These are phyloP conservation scores for Ophraella communa DNA, from an alignment of 2,888 invertebrate genomes.

Conservation along the genomic window DNA sequence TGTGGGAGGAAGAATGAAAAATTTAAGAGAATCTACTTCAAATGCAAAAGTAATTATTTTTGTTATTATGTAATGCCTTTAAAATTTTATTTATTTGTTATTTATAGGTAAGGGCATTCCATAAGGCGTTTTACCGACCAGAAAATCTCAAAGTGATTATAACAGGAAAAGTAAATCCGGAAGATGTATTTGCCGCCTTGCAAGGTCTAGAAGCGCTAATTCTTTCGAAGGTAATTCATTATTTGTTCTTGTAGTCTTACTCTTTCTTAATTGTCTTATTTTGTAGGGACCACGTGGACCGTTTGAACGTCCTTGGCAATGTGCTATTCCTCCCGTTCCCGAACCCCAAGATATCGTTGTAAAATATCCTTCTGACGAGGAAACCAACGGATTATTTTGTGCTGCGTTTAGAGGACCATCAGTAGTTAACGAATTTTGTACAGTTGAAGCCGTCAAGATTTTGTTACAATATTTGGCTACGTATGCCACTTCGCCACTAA, in stretches of 20 bases:
- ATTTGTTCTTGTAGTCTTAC: background rate
- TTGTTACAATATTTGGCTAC: conserved; percentile 84
- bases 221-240: conserved; percentile 65
- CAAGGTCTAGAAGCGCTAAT: conserved; percentile 79
- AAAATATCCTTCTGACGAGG: conserved; percentile 83
- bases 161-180: conserved; percentile 79
- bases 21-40: conserved; percentile 79
- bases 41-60: conserved; percentile 84
- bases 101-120: conserved; percentile 75
- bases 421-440: conserved; percentile 64
- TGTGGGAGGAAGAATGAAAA: conserved; percentile 85
- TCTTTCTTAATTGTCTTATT: background rate
- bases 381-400: conserved; percentile 78
- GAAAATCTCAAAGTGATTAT: conserved; percentile 87
- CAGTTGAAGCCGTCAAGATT: conserved; percentile 71
- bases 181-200: conserved; percentile 77
- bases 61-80: too few relatives aligned
- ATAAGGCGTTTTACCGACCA: conserved; percentile 85
- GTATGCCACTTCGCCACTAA: conserved; percentile 84
- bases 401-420: conserved; percentile 84
- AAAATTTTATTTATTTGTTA: background rate
- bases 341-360: conserved; percentile 66
- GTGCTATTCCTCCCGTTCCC: conserved; percentile 67
- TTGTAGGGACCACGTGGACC: conserved; percentile 61
- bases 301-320: conserved; percentile 81